Base-by-base conservation (phyloP, 2,888 invertebrate species). In the Nymphalis c-album region DNA sequence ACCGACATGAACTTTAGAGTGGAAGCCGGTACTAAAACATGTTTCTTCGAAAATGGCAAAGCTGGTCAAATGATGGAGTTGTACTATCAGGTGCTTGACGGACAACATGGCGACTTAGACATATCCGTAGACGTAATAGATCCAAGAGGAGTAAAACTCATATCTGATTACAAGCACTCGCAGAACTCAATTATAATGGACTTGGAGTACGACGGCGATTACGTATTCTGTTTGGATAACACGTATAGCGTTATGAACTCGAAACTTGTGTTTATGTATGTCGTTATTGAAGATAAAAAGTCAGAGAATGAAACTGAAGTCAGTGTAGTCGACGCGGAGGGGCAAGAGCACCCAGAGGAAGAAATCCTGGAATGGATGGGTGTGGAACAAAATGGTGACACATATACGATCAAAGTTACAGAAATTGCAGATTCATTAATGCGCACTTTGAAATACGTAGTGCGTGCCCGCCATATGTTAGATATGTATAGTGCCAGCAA, bases 141-240 rank as follows among this genome's bases (percentile, higher is more conserved):
- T 74, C 96, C 96, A 0, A 89, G 86, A 8, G 95, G 94, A 0
- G 80, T 91, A 51, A 92, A 94, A 66, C 81, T 96, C 20, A 85
- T 94, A 0, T 90, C 93, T 0, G 96, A 96, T 79, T 94, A 93
- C 77, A 95, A 96, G 77, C 95, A 94, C 80, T 86, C 94, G 0
- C 94, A 95, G 80, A 95, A 95, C 76, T 92, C 94, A 26, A 94
- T 96, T 75, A 93, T 95, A 63, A 85, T 94, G 70, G 93, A 94
- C 60, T 91, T 94, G 22, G 82, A 85, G 50, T 80, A 87, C 46
- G 93, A 93, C 53, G 97, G 97, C 17, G 97, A 96, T 78, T 97
- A 96, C 84, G 94, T 94, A 67, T 94, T 97, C 75, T 98, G 98
- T 81, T 95, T 98, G 84, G 98, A 98, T 84, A 98, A 98, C 82